These are phyloP conservation scores for Hippoglossus stenolepis DNA, from an alignment of 2,113 vertebrate genomes.

Conservation along the genomic window DNA sequence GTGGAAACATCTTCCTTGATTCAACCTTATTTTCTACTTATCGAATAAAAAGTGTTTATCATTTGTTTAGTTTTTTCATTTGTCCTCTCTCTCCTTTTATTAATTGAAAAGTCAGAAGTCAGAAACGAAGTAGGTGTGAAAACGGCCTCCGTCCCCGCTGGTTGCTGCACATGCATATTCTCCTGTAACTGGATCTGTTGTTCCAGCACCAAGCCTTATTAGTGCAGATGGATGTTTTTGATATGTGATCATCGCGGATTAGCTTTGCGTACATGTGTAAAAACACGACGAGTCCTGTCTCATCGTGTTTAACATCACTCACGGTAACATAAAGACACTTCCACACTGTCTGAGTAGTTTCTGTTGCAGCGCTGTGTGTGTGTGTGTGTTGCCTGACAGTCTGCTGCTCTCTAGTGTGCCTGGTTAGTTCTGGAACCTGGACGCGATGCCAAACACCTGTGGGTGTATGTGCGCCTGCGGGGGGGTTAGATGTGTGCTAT, in stretches of 20 bases:
- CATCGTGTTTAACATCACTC: slow-evolving; percentile 20
- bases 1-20: too few species aligned
- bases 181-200: slow-evolving; percentile 22
- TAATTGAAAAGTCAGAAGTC: too few species aligned
- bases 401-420: slow-evolving; percentile 44
- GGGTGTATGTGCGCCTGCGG: not conserved
- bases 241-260: slow-evolving; percentile 26
- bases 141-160: not conserved
- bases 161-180: not conserved
- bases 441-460: slow-evolving; percentile 49
- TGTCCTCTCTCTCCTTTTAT: too few species aligned
- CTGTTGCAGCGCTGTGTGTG: not conserved
- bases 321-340: not conserved
- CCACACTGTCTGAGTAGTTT: not conserved
- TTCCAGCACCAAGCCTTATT: not conserved
- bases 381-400: slow-evolving; percentile 10
- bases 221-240: slow-evolving; percentile 13
- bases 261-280: slow-evolving; percentile 1
- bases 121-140: too few species aligned
- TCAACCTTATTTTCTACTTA: too few species aligned
- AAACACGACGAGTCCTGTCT: not conserved
- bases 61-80: too few species aligned
- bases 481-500: slow-evolving; percentile 49
- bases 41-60: too few species aligned
- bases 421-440: slow-evolving; percentile 65